Evolutionary conservation across 1,140 invertebrate species (phyloP), one percentile per base, ranked within the genome.

Genomic region (Heterodera carotae): DNA sequence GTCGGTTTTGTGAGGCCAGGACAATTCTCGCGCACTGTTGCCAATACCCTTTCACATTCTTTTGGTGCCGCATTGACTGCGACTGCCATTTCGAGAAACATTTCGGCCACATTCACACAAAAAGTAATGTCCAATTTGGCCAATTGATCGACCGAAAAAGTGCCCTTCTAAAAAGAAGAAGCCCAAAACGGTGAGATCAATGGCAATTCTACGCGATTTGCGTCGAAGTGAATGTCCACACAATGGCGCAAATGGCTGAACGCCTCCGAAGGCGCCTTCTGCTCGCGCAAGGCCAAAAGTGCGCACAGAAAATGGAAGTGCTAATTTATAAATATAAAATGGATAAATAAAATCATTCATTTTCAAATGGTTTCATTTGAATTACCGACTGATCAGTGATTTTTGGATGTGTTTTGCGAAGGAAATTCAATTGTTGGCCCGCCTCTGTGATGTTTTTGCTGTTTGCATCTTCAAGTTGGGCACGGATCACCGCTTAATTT

Each of bases 91-190:
- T 91, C 89, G 10, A 95, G 89, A 83, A 93, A 92, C 83, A 94
- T 92, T 80, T 92, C 91, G 10, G 92, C 92, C 10, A 96, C 90
- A 79, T 93, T 91, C 12, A 95, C 86, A 31, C 95, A 89, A 80
- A 97, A 93, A 88, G 94, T 93, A 2, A 94, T 93, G 89, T 97
- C 93, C 33, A 98, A 88, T 48, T 89, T 85, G 22, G 91, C 89
- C 8, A 95, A 89, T 86, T 95, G 96, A 1, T 91, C 88, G 18
- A 92, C 89, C 31, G 94, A 93, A 82, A 93, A 93, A 0, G 92
- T 90, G 66, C 92, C 86, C 2, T 89, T 89, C 79, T 92, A 89
- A 25, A 82, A n/a, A n/a, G n/a, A n/a, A n/a, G n/a, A n/a, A n/a
- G n/a, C n/a, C n/a, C n/a, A n/a, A n/a, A n/a, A n/a, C n/a, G n/a